Evolutionary conservation across 2,888 invertebrate species (phyloP).

Genomic region (Archaeoteleia sp.): DNA sequence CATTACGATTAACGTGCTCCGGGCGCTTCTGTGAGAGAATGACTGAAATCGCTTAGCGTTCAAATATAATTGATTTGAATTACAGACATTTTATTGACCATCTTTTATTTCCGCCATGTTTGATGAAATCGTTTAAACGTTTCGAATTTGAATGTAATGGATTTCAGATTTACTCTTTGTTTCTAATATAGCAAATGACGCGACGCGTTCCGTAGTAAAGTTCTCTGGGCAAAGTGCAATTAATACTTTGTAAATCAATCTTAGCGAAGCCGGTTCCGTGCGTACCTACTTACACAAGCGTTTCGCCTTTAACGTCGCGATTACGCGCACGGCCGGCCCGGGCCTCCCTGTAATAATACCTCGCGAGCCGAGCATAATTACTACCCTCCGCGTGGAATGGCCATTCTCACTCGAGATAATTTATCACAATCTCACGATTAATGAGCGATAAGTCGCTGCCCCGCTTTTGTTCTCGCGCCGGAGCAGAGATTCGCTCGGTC

Average conservation of each 20-base stretch:
- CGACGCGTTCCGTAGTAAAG: constrained; percentile 4
- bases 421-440: constrained; percentile 65
- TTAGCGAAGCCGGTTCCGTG: constrained; percentile 41
- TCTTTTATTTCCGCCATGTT: too few species aligned
- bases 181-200: constrained; percentile 9
- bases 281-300: constrained; percentile 40
- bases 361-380: constrained; percentile 60
- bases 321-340: constrained; percentile 57
- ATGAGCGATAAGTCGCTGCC: constrained; percentile 63
- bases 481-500: constrained; percentile 34
- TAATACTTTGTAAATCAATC: constrained; percentile 65
- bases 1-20: too few species aligned
- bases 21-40: too few species aligned
- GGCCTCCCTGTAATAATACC: constrained; percentile 61
- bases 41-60: too few species aligned
- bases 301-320: constrained; percentile 57
- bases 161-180: constrained; percentile 22
- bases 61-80: too few species aligned
- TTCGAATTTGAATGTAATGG: constrained; percentile 50
- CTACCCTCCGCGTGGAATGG: constrained; percentile 62
- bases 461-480: constrained; percentile 41
- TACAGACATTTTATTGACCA: too few species aligned
- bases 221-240: constrained; percentile 51
- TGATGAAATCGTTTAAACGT: too few species aligned
- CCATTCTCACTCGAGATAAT: constrained; percentile 65